Conservation (phyloP, 2,113 vertebrate species). For the Amphiprion percula region DNA sequence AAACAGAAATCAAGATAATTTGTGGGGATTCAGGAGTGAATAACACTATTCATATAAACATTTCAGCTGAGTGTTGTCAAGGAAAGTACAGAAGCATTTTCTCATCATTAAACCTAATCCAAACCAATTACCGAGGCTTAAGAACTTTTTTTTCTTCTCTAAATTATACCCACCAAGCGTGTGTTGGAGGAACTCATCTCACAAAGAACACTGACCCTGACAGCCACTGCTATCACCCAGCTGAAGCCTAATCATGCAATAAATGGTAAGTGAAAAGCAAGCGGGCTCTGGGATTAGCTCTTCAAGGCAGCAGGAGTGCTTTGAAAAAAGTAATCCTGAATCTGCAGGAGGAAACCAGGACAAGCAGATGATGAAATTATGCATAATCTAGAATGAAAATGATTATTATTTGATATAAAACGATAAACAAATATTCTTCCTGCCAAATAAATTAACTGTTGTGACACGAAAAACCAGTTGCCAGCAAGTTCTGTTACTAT, state of each 20-base stretch:
- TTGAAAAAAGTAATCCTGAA: background rate
- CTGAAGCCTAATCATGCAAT: slow-evolving; percentile 67
- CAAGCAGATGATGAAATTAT: background rate
- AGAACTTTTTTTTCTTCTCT: background rate
- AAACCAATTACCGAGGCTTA: slow-evolving; percentile 2
- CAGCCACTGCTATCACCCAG: slow-evolving; percentile 52
- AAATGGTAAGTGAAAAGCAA: slow-evolving; percentile 64
- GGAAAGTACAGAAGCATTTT: background rate
- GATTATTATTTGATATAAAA: background rate
- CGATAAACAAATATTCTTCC: background rate
- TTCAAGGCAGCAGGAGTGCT: slow-evolving; percentile 14
- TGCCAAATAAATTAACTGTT: background rate
- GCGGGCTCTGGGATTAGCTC: slow-evolving; percentile 29
- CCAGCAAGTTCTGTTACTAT: background rate
- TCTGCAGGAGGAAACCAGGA: slow-evolving; percentile 8
- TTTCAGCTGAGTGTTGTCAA: background rate
- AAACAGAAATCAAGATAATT: background rate
- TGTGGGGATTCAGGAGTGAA: background rate
- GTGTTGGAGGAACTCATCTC: slow-evolving; percentile 14
- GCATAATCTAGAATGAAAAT: background rate
- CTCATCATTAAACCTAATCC: slow-evolving; percentile 22
- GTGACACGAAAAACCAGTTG: background rate
- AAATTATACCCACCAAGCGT: background rate
- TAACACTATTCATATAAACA: background rate
- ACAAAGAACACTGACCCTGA: slow-evolving; percentile 52